Conservation (phyloP, 2,888 invertebrate species). For the Phrixothrix hirtus region DNA sequence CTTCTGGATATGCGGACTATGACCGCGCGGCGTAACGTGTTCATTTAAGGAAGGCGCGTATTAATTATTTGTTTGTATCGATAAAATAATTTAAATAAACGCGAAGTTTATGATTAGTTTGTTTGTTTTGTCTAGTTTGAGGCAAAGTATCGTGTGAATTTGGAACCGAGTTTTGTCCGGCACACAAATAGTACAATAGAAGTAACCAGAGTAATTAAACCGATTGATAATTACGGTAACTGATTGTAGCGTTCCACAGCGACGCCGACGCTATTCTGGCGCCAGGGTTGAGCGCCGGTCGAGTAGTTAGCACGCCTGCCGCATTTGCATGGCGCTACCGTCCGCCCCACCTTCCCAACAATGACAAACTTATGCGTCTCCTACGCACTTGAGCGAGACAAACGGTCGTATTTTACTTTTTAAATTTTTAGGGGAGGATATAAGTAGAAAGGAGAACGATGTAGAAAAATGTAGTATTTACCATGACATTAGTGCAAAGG, state of each 20-base stretch:
- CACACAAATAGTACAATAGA: constrained; percentile 35
- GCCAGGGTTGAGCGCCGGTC: constrained; percentile 54
- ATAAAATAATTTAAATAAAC: constrained; percentile 16
- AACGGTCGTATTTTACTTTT: constrained; percentile 50
- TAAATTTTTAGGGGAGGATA: constrained; percentile 45
- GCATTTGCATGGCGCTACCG: constrained; percentile 56
- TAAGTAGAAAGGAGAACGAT: constrained; percentile 40
- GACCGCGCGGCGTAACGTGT: constrained; percentile 7
- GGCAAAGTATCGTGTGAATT: constrained; percentile 3
- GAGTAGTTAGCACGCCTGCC: constrained; percentile 57
- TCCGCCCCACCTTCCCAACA: constrained; percentile 47
- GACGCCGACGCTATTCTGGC: constrained; percentile 57
- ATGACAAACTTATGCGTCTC: constrained; percentile 40
- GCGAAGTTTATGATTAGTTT: background rate
- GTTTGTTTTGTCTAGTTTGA: constrained; percentile 3
- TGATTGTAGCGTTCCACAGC: constrained; percentile 54
- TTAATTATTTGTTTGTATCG: constrained; percentile 26
- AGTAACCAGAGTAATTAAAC: constrained; percentile 44
- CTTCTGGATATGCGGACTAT: constrained; percentile 5
- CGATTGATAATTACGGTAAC: constrained; percentile 51
- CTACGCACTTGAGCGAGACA: constrained; percentile 41
- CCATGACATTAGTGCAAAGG: constrained; percentile 45
- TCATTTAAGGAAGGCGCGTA: constrained; percentile 2
- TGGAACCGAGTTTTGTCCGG: constrained; percentile 7
- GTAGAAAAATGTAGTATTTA: constrained; percentile 49